A percentile compares a stretch with the other conserved stretches of the same genome.
Conservation (phyloP, 2,888 invertebrate species). For the Leptopilina drosophilae region DNA sequence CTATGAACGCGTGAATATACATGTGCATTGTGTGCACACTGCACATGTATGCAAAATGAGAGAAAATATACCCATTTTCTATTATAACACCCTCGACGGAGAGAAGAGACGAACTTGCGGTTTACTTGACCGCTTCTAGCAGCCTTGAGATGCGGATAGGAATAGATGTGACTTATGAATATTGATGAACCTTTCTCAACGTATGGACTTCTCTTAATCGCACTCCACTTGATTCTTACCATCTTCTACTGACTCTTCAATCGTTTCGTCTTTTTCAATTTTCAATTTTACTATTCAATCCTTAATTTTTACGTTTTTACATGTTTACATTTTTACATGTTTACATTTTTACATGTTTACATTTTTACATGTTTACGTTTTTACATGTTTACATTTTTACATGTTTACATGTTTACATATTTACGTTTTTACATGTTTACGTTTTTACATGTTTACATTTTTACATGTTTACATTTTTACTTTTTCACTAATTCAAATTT, state of each 20-base stretch:
- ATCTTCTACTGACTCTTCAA: constrained; percentile 43
- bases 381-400: too few relatives aligned
- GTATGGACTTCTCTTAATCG: constrained; percentile 63
- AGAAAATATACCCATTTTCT: constrained; percentile 35
- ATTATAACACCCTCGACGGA: constrained; percentile 32
- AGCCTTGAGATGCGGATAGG: constrained; percentile 71
- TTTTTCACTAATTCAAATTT: too few relatives aligned
- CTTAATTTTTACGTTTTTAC: too few relatives aligned
- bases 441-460: too few relatives aligned
- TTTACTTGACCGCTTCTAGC: constrained; percentile 50
- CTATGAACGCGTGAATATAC: constrained; percentile 21
- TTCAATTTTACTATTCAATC: constrained; percentile 40
- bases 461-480: too few relatives aligned
- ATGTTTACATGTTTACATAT: too few relatives aligned
- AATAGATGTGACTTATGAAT: constrained; percentile 70
- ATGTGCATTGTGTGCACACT: constrained; percentile 19
- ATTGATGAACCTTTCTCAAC: constrained; percentile 74
- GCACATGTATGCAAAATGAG: constrained; percentile 15
- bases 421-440: too few relatives aligned
- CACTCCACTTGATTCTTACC: constrained; percentile 46
- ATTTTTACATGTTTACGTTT: too few relatives aligned
- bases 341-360: too few relatives aligned
- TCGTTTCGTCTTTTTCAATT: constrained; percentile 49
- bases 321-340: too few relatives aligned
- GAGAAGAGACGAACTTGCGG: constrained; percentile 9